Conservation (phyloP, 92 coral and sea anemone genomes). For the Pocillopora meandrina region DNA sequence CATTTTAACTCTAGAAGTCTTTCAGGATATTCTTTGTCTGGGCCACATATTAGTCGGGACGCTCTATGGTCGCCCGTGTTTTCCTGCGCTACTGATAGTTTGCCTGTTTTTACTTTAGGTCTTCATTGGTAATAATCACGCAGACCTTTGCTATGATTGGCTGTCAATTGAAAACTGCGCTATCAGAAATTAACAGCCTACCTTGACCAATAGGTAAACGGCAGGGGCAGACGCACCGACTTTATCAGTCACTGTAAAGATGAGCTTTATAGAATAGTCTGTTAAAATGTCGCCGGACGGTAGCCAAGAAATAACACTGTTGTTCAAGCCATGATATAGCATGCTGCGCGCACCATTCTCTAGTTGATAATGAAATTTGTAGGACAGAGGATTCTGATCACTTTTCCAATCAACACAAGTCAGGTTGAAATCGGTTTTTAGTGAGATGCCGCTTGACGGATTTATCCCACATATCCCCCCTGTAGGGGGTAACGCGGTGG, state of each 20-base stretch:
- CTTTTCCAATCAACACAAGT: slow-evolving; percentile 10
- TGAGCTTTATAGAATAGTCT: neutral
- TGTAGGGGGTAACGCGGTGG: slow-evolving; percentile 10
- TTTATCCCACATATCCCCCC: slow-evolving; percentile 22
- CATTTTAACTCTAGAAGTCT: too few species aligned
- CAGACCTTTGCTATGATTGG: too few species aligned
- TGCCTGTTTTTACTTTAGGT: too few species aligned
- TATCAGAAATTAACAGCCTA: neutral
- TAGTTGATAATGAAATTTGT: slow-evolving; percentile 20
- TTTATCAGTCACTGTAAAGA: slow-evolving; percentile 4
- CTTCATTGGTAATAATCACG: too few species aligned
- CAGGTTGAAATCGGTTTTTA: slow-evolving; percentile 18
- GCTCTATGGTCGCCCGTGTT: too few species aligned
- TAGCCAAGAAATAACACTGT: neutral
- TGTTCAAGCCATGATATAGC: slow-evolving; percentile 1
- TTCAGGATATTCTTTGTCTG: too few species aligned
- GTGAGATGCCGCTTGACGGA: slow-evolving; percentile 21
- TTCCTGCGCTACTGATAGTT: too few species aligned
- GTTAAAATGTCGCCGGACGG: neutral
- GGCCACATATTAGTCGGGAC: too few species aligned
- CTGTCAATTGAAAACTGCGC: too few species aligned
- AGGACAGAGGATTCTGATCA: neutral
- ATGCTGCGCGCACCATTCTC: slow-evolving; percentile 6
- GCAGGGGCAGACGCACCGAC: slow-evolving; percentile 15
- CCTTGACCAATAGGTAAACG: neutral